These are phyloP conservation scores for Rhincodon typus DNA, from an alignment of 2,797 vertebrate species.

Conservation along the genomic window DNA sequence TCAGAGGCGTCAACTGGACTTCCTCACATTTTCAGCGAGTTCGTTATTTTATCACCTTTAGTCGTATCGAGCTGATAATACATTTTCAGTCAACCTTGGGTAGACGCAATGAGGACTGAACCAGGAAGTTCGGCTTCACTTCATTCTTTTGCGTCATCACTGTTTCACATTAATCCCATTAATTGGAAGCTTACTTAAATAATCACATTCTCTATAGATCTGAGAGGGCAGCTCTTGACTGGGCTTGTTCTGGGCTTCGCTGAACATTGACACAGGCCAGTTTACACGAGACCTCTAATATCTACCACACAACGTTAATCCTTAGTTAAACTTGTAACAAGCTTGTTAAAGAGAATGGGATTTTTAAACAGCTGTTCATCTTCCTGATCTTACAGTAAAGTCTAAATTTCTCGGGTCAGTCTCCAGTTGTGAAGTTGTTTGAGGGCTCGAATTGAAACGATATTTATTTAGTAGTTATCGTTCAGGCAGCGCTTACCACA, in stretches of 20 bases:
- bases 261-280: neutral
- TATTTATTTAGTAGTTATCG: neutral
- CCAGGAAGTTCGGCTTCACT: neutral
- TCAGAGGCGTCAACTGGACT: neutral
- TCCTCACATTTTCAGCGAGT: neutral
- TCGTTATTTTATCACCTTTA: neutral
- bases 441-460: neutral
- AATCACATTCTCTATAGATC: neutral
- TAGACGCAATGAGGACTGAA: neutral
- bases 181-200: neutral
- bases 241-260: neutral
- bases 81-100: neutral
- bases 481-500: neutral
- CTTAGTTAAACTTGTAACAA: neutral
- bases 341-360: neutral
- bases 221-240: neutral
- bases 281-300: neutral
- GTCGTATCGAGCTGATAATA: neutral
- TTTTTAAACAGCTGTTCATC: neutral
- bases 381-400: neutral
- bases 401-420: neutral
- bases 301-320: neutral
- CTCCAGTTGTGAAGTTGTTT: neutral
- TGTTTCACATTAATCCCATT: neutral
- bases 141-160: neutral